phyloP scores from a whole-genome alignment of 2,888 invertebrate genomes.

The Holacanthella duospinosa region DNA sequence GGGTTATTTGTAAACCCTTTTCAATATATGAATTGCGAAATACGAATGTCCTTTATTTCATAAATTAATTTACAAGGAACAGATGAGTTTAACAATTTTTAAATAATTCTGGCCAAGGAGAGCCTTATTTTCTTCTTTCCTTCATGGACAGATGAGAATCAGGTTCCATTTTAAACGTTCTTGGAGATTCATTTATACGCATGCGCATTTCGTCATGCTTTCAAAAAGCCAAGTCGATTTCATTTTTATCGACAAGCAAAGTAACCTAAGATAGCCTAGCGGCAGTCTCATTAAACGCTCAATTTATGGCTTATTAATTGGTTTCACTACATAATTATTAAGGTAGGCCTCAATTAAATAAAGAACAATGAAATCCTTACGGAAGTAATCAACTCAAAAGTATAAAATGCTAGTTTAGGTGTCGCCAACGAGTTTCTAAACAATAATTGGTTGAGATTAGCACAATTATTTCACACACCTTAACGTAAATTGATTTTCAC shows the following conservation, averaged over 20 bases:
- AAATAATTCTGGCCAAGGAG: not conserved
- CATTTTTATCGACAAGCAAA: too few species aligned
- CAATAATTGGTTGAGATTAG: too few species aligned
- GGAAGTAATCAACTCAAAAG: too few species aligned
- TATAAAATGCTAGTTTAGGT: too few species aligned
- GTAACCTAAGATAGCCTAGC: not conserved
- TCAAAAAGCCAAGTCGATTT: too few species aligned
- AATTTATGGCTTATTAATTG: not conserved
- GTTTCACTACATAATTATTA: not conserved
- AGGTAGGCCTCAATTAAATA: too few species aligned
- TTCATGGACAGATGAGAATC: not conserved
- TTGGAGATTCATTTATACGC: not conserved
- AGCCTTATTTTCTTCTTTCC: not conserved
- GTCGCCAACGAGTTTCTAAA: too few species aligned
- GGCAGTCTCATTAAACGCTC: not conserved
- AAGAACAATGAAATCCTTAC: too few species aligned
- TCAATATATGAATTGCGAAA: not conserved
- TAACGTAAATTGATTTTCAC: too few species aligned
- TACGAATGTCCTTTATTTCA: not conserved
- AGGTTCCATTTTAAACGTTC: not conserved
- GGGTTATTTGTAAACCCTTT: not conserved
- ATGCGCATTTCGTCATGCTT: too few species aligned
- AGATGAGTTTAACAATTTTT: not conserved
- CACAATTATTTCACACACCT: too few species aligned
- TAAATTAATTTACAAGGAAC: constrained; percentile 1